Percentiles rank a stretch among this genome's conserved stretches.
Conservation (phyloP, 37 sponge, comb jelly and placozoan genomes). For the Geodia barretti region DNA sequence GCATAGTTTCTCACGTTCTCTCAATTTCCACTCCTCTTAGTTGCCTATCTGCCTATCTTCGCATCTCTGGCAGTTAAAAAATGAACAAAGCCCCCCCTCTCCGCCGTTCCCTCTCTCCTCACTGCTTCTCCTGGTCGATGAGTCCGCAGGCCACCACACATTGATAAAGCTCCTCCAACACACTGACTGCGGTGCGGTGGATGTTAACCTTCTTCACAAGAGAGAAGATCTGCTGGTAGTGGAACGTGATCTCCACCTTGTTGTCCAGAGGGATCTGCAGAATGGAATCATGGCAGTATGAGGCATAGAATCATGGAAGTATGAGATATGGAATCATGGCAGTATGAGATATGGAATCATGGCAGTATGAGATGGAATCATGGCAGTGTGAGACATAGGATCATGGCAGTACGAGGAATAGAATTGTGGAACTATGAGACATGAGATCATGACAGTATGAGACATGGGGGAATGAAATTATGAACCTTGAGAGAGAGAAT, state of each 20-base stretch:
- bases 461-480: neutral
- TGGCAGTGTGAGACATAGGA: neutral
- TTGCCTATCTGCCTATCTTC: too few relatives aligned
- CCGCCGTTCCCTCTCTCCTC: neutral
- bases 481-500: slow-evolving; percentile 56
- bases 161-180: slow-evolving; percentile 39
- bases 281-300: too few relatives aligned
- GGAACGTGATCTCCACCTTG: slow-evolving; percentile 51
- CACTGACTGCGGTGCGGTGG: slow-evolving; percentile 23
- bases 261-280: slow-evolving; percentile 64
- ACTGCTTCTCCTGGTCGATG: neutral
- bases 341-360: too few relatives aligned
- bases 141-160: slow-evolving; percentile 58
- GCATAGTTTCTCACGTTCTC: too few relatives aligned
- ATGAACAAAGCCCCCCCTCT: too few relatives aligned
- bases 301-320: neutral
- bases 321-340: neutral
- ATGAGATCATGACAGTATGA: too few relatives aligned
- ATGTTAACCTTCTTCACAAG: slow-evolving; percentile 36
- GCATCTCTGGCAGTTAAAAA: too few relatives aligned
- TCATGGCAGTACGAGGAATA: too few relatives aligned
- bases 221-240: slow-evolving; percentile 52
- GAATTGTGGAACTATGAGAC: too few relatives aligned
- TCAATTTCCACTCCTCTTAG: too few relatives aligned
- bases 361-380: too few relatives aligned